These are phyloP conservation scores for Hafferia zeledoni DNA, from an alignment of 2,797 vertebrate species.

Conservation along the genomic window DNA sequence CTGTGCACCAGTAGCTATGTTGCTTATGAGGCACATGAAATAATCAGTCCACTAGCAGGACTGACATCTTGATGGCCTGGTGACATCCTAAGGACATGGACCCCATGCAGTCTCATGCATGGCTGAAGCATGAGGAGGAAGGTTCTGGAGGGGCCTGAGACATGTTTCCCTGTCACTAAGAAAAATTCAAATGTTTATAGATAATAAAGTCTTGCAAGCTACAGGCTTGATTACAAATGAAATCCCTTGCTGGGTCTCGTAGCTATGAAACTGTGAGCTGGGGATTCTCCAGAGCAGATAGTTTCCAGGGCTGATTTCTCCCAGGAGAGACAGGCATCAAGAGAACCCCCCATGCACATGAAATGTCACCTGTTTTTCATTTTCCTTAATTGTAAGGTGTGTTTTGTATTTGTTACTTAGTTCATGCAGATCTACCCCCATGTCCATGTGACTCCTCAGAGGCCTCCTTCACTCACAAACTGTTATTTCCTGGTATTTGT, in stretches of 20 bases:
- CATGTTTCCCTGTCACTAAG: background rate
- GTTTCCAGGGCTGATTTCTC: background rate
- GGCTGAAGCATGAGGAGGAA: background rate
- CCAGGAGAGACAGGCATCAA: background rate
- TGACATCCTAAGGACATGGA: background rate
- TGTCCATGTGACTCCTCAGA: background rate
- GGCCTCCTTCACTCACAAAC: background rate
- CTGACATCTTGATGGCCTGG: background rate
- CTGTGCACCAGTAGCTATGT: background rate
- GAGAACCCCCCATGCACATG: background rate
- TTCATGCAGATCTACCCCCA: background rate
- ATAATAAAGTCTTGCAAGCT: background rate
- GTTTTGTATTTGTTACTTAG: background rate
- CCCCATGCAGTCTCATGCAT: background rate
- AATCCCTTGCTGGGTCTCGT: background rate
- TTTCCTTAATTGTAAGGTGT: slow-evolving; percentile 6
- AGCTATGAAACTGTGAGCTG: slow-evolving; percentile 23
- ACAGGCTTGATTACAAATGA: background rate
- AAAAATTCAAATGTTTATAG: background rate
- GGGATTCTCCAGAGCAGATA: background rate
- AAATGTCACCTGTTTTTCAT: background rate
- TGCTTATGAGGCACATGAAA: background rate
- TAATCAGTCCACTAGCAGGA: background rate
- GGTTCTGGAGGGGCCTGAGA: background rate
- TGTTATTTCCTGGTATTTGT: background rate